phyloP scores from a whole-genome alignment of 2,113 vertebrate species.

The Cheirogaleus medius region DNA sequence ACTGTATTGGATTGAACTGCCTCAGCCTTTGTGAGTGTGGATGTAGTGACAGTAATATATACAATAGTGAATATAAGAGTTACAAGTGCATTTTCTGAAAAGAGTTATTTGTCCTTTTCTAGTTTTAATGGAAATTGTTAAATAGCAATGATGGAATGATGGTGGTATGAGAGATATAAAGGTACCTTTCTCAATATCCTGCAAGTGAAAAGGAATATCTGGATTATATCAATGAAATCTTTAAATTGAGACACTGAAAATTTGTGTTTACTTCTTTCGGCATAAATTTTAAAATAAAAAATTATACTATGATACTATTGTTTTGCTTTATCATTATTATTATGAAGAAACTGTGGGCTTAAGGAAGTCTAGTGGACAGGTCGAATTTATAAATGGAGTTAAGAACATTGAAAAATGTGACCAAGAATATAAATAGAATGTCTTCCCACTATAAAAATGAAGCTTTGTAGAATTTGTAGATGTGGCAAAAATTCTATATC shows the following conservation, averaged over 20 bases:
- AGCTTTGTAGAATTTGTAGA: conserved; percentile 6
- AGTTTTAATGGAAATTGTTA: background rate
- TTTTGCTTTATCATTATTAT: background rate
- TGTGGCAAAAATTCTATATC: background rate
- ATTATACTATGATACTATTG: background rate
- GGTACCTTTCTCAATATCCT: background rate
- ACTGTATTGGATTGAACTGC: background rate
- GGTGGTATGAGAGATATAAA: background rate
- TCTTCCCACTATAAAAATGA: background rate
- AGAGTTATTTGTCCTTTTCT: background rate
- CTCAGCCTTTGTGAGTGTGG: background rate
- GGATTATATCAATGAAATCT: background rate
- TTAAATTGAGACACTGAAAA: background rate
- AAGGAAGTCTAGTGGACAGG: background rate
- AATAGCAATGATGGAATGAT: background rate
- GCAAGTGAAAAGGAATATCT: background rate
- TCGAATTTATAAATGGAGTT: background rate
- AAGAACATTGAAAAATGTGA: background rate
- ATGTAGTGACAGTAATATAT: background rate
- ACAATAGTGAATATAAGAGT: background rate
- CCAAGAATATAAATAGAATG: conserved; percentile 9
- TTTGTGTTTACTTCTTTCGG: background rate
- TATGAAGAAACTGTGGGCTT: background rate
- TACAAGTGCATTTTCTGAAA: background rate
- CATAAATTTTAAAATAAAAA: background rate